A percentile compares a stretch with the other conserved stretches of the same genome.
phyloP scores from a whole-genome alignment of 2,888 invertebrate genomes.

The Uropetala carovei region DNA sequence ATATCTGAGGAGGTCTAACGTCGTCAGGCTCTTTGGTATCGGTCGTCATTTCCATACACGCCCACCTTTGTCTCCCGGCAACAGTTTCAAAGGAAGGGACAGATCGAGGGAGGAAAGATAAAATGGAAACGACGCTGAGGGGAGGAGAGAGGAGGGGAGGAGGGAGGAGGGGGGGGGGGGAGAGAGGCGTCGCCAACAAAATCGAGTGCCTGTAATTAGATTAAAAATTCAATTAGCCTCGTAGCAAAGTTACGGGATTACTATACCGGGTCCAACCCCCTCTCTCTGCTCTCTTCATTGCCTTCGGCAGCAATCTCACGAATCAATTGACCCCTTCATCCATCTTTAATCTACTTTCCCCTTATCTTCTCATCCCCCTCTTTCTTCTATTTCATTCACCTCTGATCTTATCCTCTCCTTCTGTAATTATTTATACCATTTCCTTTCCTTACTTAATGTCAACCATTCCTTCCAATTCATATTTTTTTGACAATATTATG shows the following conservation, averaged over 20 bases:
- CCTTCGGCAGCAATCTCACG: not conserved
- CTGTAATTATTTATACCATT: too few relatives aligned
- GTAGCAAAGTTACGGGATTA: conserved; percentile 24
- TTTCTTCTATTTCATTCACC: not conserved
- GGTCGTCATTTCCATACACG: not conserved
- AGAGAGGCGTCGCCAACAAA: not conserved
- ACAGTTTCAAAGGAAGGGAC: not conserved
- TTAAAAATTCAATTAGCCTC: conserved; percentile 47
- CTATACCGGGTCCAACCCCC: not conserved
- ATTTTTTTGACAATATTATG: not conserved
- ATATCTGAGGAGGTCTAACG: too few relatives aligned
- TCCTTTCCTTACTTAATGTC: too few relatives aligned
- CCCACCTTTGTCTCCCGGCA: not conserved
- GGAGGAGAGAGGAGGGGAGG: not conserved
- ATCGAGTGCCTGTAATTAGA: not conserved
- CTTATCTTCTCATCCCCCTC: not conserved
- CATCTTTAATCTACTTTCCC: not conserved
- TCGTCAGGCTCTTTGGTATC: too few relatives aligned
- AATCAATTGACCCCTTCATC: not conserved
- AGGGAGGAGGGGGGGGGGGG: not conserved
- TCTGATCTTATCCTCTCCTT: too few relatives aligned
- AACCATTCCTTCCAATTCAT: not conserved
- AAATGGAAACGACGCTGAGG: too few relatives aligned
- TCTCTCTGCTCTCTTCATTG: not conserved
- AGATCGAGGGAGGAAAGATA: not conserved